These are phyloP conservation scores for Penelope pileata DNA, from an alignment of 2,113 vertebrate genomes.

Conservation along the genomic window DNA sequence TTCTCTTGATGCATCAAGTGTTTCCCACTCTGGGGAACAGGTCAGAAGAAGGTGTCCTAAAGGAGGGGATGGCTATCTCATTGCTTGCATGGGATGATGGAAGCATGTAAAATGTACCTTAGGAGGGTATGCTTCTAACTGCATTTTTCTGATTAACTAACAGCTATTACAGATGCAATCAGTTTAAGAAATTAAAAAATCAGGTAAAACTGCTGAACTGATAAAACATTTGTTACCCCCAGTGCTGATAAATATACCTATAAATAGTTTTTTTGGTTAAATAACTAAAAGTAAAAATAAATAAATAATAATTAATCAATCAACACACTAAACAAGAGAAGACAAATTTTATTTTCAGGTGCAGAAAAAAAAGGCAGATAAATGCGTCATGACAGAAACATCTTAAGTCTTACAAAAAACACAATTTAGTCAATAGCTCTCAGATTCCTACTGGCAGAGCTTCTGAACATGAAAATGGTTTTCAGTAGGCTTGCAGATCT, in stretches of 20 bases:
- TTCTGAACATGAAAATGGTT: not conserved
- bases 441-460: not conserved
- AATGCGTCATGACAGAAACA: not conserved
- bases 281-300: not conserved
- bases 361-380: not conserved
- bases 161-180: not conserved
- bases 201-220: not conserved
- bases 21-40: accelerated
- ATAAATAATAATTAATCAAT: not conserved
- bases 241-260: not conserved
- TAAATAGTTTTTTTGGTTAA: not conserved
- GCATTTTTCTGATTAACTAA: not conserved
- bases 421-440: not conserved
- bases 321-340: not conserved
- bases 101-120: not conserved
- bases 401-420: not conserved
- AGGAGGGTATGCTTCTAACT: not conserved
- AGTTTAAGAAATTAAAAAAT: not conserved
- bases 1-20: not conserved
- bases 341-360: not conserved
- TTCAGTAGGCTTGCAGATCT: not conserved
- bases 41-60: not conserved
- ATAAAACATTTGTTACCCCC: not conserved
- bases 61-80: not conserved
- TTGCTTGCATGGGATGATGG: not conserved